Evolutionary conservation across 2,113 vertebrate genomes (phyloP).

Genomic region (Pyxicephalus adspersus): DNA sequence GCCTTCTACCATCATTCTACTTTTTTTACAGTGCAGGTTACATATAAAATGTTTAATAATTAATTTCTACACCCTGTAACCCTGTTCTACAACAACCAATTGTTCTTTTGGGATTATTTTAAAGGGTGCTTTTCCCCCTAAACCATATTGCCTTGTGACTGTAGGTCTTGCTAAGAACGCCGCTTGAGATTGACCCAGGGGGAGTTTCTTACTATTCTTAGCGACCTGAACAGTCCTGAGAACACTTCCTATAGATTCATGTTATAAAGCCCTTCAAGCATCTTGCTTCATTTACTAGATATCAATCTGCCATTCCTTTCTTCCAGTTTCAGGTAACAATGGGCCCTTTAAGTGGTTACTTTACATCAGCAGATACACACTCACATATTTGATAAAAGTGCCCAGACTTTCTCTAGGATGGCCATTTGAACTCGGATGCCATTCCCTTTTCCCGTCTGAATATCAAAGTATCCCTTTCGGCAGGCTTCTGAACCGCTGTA

Average conservation of each 20-base stretch:
- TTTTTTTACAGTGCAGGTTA: too few species aligned
- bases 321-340: constrained; percentile 48
- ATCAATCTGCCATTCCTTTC: constrained; percentile 42
- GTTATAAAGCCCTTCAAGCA: constrained; percentile 14
- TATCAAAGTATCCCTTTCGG: constrained; percentile 68
- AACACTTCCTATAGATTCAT: constrained; percentile 47
- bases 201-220: too few species aligned
- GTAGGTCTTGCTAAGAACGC: too few species aligned
- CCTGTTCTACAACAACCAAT: too few species aligned
- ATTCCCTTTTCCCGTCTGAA: constrained; percentile 63
- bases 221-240: not conserved
- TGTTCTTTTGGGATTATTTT: too few species aligned
- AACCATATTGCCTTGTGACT: too few species aligned
- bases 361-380: constrained; percentile 44
- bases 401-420: not conserved
- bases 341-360: constrained; percentile 46
- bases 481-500: constrained; percentile 75
- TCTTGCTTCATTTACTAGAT: constrained; percentile 55
- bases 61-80: too few species aligned
- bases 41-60: too few species aligned
- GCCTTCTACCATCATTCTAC: too few species aligned
- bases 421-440: constrained; percentile 62
- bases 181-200: too few species aligned
- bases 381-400: constrained; percentile 26
- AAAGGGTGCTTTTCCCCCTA: too few species aligned